Percentiles rank a stretch among this genome's conserved stretches.
Evolutionary conservation across 2,113 vertebrate species (phyloP).

Genomic region (Setophaga kirtlandii): DNA sequence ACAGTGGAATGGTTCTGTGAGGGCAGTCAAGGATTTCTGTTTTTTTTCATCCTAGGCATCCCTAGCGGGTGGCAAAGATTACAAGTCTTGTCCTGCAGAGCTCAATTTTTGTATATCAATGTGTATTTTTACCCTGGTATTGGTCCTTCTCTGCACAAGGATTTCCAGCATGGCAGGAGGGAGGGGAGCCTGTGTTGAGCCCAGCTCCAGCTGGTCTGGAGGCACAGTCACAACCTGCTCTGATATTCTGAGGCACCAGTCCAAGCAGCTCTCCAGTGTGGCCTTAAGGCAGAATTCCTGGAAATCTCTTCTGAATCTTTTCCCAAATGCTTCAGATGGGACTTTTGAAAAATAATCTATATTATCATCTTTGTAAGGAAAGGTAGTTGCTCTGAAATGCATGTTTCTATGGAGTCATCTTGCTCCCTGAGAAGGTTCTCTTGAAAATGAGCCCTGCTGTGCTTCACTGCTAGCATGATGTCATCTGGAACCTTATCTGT

Average conservation of each 20-base stretch:
- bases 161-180: not conserved
- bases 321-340: not conserved
- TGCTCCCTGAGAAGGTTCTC: not conserved
- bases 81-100: not conserved
- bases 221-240: not conserved
- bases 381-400: fast-evolving
- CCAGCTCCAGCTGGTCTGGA: not conserved
- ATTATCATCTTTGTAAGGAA: not conserved
- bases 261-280: not conserved
- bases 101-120: not conserved
- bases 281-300: not conserved
- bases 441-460: not conserved
- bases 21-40: not conserved
- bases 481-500: not conserved
- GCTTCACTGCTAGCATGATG: not conserved
- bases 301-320: not conserved
- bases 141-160: not conserved
- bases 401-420: not conserved
- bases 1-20: not conserved
- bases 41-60: not conserved
- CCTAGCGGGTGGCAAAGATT: not conserved
- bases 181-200: not conserved
- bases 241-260: not conserved
- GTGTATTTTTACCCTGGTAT: not conserved
- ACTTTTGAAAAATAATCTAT: not conserved